Conservation (phyloP, 2,797 vertebrate genomes). For the Morelia viridis region DNA sequence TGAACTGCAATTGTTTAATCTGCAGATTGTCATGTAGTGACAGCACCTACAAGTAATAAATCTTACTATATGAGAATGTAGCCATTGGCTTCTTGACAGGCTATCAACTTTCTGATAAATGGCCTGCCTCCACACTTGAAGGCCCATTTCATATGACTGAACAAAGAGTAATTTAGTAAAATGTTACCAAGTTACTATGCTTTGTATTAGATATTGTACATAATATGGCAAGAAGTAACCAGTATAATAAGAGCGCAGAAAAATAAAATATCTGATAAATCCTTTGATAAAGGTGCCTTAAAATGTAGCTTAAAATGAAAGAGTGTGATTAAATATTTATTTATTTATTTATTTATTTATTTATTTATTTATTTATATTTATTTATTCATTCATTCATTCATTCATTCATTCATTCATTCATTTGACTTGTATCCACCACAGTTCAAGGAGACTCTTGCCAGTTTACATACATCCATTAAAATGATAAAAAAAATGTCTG, state of each 20-base stretch:
- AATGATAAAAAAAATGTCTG: not conserved
- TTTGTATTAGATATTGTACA: not conserved
- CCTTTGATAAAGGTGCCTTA: not conserved
- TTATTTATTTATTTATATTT: no score
- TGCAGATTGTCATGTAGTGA: not conserved
- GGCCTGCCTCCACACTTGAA: not conserved
- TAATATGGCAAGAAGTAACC: not conserved
- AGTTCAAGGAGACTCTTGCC: not conserved
- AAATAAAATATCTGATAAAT: not conserved
- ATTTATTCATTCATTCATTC: not conserved
- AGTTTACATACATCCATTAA: not conserved
- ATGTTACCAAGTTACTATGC: not conserved
- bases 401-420: not conserved
- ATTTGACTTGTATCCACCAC: not conserved
- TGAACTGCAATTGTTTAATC: not conserved
- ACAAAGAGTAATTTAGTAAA: not conserved
- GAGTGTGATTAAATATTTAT: not conserved
- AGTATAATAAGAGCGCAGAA: not conserved
- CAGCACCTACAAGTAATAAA: slow-evolving; percentile 11
- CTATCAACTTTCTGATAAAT: slow-evolving; percentile 27
- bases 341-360: not conserved
- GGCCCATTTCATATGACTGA: not conserved
- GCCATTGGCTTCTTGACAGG: slow-evolving; percentile 2
- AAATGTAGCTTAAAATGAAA: not conserved
- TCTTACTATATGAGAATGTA: slow-evolving; percentile 27